Evolutionary conservation across 2,113 vertebrate genomes (phyloP), one percentile per base, ranked within the genome.

Genomic region (Macaca mulatta): DNA sequence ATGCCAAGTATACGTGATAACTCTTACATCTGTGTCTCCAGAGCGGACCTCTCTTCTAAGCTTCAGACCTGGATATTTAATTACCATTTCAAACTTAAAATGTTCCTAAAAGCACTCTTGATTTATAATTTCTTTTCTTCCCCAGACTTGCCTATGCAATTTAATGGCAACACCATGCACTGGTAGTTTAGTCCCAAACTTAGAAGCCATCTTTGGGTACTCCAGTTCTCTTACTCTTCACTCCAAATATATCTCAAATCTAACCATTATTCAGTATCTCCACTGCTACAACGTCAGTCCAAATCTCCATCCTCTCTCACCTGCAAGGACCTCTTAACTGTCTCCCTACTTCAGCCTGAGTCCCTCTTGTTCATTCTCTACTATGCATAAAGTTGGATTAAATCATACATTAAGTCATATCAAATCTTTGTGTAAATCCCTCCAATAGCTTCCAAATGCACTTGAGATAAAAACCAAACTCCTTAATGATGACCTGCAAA

Each of bases 141-240:
- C 6, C 20, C 48, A 87, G 32, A 86, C 40, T 93, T 79, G 1
- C 25, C n/a, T 64, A 22, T 52, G 20, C 50, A 79, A 45, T 32
- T 64, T 32, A 94, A 43, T 50, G 40, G 57, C 38, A 64, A 61
- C 64, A 90, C 23, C 13, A 82, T 38, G 8, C 14, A 45, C 43
- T 48, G 38, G 17, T 48, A 82, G 8, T 8, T 82, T 55, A 55
- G 16, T 30, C 70, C 45, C 50, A 94, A 67, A 83, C 6, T 9
- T n/a, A 57, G 74, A 32, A 2, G 2, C 6, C 32, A 77, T 32
- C 50, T 43, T 32, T 82, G 43, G 25, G 18, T 5, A 1, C 48
- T 92, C 13, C 78, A 48, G n/a, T 89, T 93, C 35, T 95, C 57
- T 48, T 96, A 70, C 5, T 77, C 43, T 83, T 64, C 18, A 94